Percentiles rank a stretch among this genome's conserved stretches.
These are phyloP conservation scores for Cavia aperea DNA, from an alignment of 2,113 vertebrate genomes.

Conservation along the genomic window DNA sequence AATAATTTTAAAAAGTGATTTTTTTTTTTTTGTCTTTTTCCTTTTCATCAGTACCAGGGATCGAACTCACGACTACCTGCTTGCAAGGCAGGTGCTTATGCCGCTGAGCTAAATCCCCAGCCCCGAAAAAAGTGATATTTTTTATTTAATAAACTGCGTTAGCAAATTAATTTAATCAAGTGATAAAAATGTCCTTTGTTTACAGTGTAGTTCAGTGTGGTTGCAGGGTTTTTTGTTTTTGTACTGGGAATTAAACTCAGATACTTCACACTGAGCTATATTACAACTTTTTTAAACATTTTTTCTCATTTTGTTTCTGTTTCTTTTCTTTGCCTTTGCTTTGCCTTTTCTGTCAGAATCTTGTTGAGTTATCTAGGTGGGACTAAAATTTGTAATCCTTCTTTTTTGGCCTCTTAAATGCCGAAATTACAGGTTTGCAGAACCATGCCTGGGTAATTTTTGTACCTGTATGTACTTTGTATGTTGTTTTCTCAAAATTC, in stretches of 20 bases:
- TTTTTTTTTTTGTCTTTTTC: no score
- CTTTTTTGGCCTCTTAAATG: not conserved
- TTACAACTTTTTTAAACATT: not conserved
- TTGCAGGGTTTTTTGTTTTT: not conserved
- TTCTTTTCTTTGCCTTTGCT: not conserved
- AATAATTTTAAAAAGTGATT: not conserved
- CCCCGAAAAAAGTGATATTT: not conserved
- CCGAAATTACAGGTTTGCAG: not conserved
- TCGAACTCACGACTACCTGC: no score
- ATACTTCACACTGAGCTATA: not conserved
- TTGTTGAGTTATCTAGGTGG: not conserved
- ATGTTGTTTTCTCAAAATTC: not conserved
- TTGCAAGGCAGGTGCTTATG: no score
- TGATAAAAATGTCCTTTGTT: not conserved
- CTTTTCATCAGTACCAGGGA: no score
- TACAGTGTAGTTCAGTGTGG: not conserved
- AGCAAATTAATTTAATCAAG: conserved; percentile 6
- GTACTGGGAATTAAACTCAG: not conserved
- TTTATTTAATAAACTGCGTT: not conserved
- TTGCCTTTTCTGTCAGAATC: not conserved
- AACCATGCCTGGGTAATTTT: not conserved
- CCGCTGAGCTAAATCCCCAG: no score
- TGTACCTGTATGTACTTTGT: not conserved
- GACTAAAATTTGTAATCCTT: not conserved
- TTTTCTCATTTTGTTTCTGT: not conserved